Conservation (phyloP, 2,113 vertebrate species). For the Gulo gulo region DNA sequence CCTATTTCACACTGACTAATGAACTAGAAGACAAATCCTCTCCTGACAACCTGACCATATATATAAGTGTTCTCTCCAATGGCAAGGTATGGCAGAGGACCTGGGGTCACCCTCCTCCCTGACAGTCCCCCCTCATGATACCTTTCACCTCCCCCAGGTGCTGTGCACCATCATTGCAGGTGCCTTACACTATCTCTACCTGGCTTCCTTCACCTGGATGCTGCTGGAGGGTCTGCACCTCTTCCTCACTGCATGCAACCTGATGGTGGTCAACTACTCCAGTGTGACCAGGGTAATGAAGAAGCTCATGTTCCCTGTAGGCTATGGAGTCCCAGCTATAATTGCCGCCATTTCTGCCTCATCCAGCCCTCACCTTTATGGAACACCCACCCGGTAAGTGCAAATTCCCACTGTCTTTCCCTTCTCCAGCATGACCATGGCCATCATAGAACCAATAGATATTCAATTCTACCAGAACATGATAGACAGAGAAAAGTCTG, state of each 20-base stretch:
- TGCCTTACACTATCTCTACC: not conserved
- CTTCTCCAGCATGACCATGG: not conserved
- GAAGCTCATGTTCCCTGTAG: not conserved
- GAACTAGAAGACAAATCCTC: not conserved
- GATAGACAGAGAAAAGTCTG: not conserved
- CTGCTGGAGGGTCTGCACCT: not conserved
- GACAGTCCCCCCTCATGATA: not conserved
- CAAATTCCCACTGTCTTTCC: not conserved
- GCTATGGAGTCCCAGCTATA: not conserved
- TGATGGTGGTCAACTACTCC: not conserved
- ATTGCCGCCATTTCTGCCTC: not conserved
- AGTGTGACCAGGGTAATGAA: not conserved
- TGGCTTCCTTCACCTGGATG: not conserved
- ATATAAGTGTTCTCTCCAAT: not conserved
- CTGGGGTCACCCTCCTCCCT: not conserved
- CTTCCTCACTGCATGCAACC: not conserved
- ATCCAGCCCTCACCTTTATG: not conserved
- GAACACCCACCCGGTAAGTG: not conserved
- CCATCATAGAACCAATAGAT: not conserved
- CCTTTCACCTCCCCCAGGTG: not conserved
- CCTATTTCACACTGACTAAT: not conserved
- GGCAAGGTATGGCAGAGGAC: not conserved
- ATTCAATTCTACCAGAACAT: not conserved
- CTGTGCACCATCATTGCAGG: slow-evolving; percentile 8
- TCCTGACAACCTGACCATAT: not conserved